Conservation (phyloP, 92 coral and sea anemone genomes). For the Epizoanthus ramosus region DNA sequence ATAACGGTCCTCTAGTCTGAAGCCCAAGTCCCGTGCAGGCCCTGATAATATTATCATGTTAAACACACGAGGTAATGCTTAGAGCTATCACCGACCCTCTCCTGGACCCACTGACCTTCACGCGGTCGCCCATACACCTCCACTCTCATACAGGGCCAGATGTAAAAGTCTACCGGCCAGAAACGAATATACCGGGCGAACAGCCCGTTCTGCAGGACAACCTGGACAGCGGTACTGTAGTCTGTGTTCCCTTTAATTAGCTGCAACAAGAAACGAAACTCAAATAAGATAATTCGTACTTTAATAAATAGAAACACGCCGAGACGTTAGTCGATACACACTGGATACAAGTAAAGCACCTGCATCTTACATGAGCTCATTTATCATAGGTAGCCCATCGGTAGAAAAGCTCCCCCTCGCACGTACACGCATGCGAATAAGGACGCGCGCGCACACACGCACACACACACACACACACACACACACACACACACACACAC, state of each 20-base stretch:
- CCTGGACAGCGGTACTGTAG: constrained; percentile 29
- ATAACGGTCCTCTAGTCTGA: too few species aligned
- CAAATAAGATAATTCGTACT: not conserved
- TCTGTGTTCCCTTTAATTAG: constrained; percentile 61
- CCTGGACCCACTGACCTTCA: constrained; percentile 3
- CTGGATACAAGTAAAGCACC: too few species aligned
- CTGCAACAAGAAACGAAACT: constrained; percentile 17
- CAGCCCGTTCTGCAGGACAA: constrained; percentile 43
- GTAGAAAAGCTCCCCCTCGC: too few species aligned
- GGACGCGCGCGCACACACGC: too few species aligned
- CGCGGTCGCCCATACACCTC: constrained; percentile 61
- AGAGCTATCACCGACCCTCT: too few species aligned
- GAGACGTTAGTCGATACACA: too few species aligned
- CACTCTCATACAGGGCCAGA: constrained; percentile 69
- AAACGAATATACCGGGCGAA: constrained; percentile 64
- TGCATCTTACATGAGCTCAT: too few species aligned
- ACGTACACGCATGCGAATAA: too few species aligned
- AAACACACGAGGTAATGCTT: too few species aligned
- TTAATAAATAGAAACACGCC: not conserved
- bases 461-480: not conserved
- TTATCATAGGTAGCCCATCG: too few species aligned
- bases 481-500: not conserved
- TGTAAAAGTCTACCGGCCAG: constrained; percentile 69
- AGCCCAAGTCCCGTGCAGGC: too few species aligned
- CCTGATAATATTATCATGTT: too few species aligned